Evolutionary conservation across 1,140 invertebrate species (phyloP).

Genomic region (Lepidurus arcticus): DNA sequence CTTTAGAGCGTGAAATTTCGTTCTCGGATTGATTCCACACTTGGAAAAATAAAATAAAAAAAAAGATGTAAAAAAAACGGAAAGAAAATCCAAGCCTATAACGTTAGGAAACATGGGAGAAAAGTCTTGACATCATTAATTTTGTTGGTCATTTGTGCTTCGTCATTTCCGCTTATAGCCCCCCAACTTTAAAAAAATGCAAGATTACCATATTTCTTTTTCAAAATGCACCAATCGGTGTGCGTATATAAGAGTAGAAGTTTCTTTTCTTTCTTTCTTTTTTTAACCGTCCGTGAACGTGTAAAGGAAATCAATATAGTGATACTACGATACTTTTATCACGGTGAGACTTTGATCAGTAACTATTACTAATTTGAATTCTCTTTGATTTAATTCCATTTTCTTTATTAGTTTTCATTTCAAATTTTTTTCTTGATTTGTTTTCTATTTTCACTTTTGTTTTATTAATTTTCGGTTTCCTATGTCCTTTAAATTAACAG

Average conservation of each 20-base stretch:
- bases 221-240: constrained; percentile 5
- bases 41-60: background rate
- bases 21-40: constrained; percentile 15
- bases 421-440: no score
- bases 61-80: background rate
- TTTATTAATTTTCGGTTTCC: no score
- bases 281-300: background rate
- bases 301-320: constrained; percentile 6
- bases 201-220: constrained; percentile 15
- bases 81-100: background rate
- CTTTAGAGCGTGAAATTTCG: background rate
- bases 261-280: background rate
- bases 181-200: background rate
- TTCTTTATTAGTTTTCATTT: no score
- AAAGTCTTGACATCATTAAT: constrained; percentile 20
- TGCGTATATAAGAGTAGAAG: background rate
- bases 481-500: no score
- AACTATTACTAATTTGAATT: no score
- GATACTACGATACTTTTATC: background rate
- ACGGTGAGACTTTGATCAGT: background rate
- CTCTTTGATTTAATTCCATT: no score
- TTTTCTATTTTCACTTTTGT: no score
- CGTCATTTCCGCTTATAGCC: constrained; percentile 18
- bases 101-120: constrained; percentile 1
- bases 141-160: constrained; percentile 22